A percentile compares a stretch with the other conserved stretches of the same genome.
Evolutionary conservation across 2,888 invertebrate genomes (phyloP).

Genomic region (Rutpela maculata): DNA sequence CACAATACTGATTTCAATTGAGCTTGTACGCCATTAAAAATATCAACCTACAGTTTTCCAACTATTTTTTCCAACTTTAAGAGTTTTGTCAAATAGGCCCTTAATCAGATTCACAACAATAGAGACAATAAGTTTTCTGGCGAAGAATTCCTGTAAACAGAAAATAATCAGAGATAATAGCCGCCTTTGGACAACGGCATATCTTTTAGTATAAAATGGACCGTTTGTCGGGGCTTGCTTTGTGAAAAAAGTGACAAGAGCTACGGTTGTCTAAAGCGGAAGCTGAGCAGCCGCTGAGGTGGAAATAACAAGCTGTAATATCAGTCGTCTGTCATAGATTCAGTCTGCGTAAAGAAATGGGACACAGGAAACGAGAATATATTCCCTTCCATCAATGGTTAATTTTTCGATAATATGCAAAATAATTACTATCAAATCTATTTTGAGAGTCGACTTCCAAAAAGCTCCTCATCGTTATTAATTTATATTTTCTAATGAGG

Average conservation of each 20-base stretch:
- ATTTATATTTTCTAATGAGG: too few species aligned
- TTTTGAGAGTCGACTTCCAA: too few species aligned
- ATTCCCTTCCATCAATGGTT: neutral
- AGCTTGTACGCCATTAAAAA: too few species aligned
- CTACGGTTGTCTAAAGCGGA: conserved; percentile 50
- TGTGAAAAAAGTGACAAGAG: conserved; percentile 44
- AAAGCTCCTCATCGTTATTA: too few species aligned
- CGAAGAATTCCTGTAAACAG: neutral
- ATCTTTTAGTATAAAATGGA: conserved; percentile 30
- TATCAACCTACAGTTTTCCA: too few species aligned
- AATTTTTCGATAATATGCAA: neutral
- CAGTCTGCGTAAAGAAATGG: conserved; percentile 6
- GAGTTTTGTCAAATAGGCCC: neutral
- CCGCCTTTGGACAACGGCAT: neutral
- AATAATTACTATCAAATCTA: neutral
- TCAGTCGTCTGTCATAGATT: conserved; percentile 57
- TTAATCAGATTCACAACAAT: neutral
- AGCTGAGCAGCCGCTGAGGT: conserved; percentile 54
- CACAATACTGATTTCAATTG: too few species aligned
- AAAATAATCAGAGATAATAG: conserved; percentile 6
- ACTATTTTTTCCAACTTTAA: neutral
- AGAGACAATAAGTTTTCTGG: neutral
- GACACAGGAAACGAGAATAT: neutral
- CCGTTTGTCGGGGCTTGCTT: conserved; percentile 39
- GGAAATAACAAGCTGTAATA: conserved; percentile 64